Conservation (phyloP, 2,797 vertebrate species). For the Chelmon rostratus region DNA sequence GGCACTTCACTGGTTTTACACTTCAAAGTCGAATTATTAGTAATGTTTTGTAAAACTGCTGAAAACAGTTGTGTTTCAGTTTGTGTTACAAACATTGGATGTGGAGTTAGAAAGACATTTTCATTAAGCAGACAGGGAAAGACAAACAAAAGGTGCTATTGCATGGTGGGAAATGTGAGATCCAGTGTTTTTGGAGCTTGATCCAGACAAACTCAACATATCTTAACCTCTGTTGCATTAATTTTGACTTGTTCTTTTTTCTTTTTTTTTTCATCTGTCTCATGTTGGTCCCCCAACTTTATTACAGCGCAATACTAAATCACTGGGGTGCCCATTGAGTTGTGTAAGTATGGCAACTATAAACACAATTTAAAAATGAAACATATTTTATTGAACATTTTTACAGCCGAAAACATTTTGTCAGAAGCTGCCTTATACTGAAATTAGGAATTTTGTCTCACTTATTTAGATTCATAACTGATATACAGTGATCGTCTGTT, state of each 20-base stretch:
- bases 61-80: neutral
- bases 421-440: conserved; percentile 40
- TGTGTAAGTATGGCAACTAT: neutral
- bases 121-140: neutral
- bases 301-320: no score
- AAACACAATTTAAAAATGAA: conserved; percentile 1
- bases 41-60: neutral
- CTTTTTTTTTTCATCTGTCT: neutral
- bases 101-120: neutral
- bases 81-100: no score
- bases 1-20: no score
- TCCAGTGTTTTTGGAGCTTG: neutral
- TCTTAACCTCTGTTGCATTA: neutral
- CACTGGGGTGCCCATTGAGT: neutral
- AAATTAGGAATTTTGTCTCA: neutral
- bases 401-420: conserved; percentile 29
- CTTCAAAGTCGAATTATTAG: neutral
- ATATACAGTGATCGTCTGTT: neutral
- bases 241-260: neutral
- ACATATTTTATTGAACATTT: conserved; percentile 47
- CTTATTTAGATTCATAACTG: neutral
- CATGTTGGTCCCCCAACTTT: neutral
- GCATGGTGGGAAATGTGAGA: neutral
- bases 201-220: no score
- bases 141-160: neutral